Evolutionary conservation across 2,113 vertebrate species (phyloP).

Genomic region (Podiceps cristatus): DNA sequence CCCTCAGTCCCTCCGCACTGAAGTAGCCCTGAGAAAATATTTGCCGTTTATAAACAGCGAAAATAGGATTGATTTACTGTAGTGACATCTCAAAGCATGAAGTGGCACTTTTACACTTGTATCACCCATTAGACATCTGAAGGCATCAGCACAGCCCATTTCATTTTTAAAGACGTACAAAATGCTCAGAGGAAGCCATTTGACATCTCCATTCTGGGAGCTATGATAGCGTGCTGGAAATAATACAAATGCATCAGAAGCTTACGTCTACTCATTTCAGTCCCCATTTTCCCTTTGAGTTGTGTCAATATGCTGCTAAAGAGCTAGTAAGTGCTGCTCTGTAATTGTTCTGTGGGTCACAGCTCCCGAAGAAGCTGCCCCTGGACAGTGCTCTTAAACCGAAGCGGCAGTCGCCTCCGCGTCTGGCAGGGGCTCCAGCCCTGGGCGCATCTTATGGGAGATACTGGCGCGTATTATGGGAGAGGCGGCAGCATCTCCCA

Average conservation of each 20-base stretch:
- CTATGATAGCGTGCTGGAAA: not conserved
- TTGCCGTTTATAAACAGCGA: not conserved
- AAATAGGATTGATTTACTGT: conserved; percentile 7
- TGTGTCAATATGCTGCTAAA: not conserved
- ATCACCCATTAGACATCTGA: conserved; percentile 52
- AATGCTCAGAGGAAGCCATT: not conserved
- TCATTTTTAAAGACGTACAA: not conserved
- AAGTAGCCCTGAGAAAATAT: not conserved
- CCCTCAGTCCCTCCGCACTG: not conserved
- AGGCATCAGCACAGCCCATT: conserved; percentile 22
- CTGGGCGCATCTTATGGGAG: not conserved
- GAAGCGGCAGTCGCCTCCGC: accelerated
- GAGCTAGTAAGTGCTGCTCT: not conserved
- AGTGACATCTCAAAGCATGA: not conserved
- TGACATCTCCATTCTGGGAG: conserved; percentile 29
- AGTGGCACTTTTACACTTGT: not conserved
- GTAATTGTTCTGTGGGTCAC: not conserved
- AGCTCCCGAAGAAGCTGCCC: not conserved
- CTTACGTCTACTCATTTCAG: not conserved
- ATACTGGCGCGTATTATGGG: not conserved
- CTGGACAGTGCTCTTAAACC: not conserved
- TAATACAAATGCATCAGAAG: not conserved
- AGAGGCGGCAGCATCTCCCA: not conserved
- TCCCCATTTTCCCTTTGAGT: not conserved
- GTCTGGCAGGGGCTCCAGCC: not conserved